Evolutionary conservation across 2,113 vertebrate genomes (phyloP).

Genomic region (Cyprinodon variegatus): DNA sequence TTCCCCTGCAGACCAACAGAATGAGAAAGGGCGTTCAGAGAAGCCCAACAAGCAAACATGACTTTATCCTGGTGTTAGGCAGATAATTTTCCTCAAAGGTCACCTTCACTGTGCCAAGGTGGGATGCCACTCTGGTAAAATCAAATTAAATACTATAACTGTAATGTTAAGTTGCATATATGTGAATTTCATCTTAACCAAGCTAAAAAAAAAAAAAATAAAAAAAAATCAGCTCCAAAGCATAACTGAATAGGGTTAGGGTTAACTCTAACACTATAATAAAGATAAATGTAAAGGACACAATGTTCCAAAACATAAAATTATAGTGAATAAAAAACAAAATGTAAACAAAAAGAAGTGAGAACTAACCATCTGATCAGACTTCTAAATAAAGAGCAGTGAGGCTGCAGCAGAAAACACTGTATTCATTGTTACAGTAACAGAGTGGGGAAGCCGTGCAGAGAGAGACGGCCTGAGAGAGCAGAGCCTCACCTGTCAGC

Average conservation of each 20-base stretch:
- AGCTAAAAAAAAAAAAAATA: neutral
- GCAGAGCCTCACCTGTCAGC: slow-evolving; percentile 33
- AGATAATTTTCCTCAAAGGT: neutral
- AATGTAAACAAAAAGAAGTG: neutral
- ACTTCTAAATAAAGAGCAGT: slow-evolving; percentile 1
- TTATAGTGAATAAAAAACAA: neutral
- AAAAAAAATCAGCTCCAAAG: neutral
- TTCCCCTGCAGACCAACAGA: too few relatives aligned
- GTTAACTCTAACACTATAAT: too few relatives aligned
- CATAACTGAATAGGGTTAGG: neutral
- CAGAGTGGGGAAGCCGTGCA: neutral
- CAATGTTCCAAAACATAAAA: neutral
- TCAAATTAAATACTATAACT: neutral
- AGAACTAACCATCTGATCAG: neutral
- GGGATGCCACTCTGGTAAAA: neutral
- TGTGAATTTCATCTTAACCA: neutral
- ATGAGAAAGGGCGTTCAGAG: neutral
- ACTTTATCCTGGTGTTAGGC: neutral
- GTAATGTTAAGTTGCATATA: neutral
- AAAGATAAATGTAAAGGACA: neutral
- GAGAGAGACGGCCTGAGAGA: neutral
- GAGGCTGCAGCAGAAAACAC: neutral
- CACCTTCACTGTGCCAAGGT: neutral
- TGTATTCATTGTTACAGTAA: neutral
- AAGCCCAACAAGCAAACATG: neutral